A percentile compares a stretch with the other conserved stretches of the same genome.
These are phyloP conservation scores for Holothuria glaberrima DNA, from an alignment of 35 echinoderm and acorn worm species.

Conservation along the genomic window DNA sequence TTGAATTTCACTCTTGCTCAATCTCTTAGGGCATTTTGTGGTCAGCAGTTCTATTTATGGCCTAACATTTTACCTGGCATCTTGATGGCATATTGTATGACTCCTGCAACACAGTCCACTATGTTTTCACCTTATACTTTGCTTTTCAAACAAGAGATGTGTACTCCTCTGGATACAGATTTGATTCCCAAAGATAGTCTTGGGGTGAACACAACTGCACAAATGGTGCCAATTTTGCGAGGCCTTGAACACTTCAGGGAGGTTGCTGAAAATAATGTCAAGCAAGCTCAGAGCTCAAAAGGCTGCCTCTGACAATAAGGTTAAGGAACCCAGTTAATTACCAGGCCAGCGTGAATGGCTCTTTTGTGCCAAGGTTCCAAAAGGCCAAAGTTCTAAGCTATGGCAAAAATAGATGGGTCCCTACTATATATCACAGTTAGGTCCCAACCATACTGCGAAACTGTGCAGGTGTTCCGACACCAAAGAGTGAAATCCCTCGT, in stretches of 20 bases:
- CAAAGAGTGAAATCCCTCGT: slow-evolving; percentile 39
- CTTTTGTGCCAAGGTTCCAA: not conserved
- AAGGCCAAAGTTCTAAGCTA: not conserved
- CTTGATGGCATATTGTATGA: too few relatives aligned
- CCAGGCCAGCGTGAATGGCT: slow-evolving; percentile 15
- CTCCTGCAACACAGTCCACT: too few relatives aligned
- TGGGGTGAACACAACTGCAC: not conserved
- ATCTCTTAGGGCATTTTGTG: too few relatives aligned
- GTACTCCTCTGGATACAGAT: slow-evolving; percentile 28
- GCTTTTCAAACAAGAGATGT: slow-evolving; percentile 43
- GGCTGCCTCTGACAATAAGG: not conserved
- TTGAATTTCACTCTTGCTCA: too few relatives aligned
- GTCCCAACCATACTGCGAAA: not conserved
- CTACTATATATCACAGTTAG: too few relatives aligned
- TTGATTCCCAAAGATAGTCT: not conserved
- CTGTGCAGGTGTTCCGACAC: not conserved
- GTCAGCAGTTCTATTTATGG: not conserved
- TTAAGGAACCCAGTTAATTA: not conserved
- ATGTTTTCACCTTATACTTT: too few relatives aligned
- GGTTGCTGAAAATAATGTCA: not conserved
- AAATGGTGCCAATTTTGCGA: not conserved
- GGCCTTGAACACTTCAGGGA: slow-evolving; percentile 18
- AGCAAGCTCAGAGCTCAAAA: not conserved
- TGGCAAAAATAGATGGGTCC: too few relatives aligned
- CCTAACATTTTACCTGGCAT: slow-evolving; percentile 5